Conservation (phyloP, 35 echinoderm and acorn worm genomes). For the Chiridota heheva region DNA sequence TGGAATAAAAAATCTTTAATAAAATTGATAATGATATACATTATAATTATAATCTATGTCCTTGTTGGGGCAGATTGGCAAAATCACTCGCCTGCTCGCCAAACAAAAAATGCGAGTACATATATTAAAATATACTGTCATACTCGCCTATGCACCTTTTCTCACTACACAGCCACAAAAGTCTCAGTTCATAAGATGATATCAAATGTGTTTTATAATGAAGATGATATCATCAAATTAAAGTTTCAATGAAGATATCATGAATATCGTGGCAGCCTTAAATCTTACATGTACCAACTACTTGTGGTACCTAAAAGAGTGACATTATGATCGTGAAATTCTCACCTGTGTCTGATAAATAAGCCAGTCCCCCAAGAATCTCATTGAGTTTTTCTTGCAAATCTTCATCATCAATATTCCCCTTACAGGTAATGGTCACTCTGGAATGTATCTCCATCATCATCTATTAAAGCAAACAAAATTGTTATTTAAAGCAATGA, state of each 20-base stretch:
- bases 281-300: not conserved
- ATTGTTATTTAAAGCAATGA: no score
- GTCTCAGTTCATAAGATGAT: not conserved
- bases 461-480: no score
- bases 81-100: no score
- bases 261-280: not conserved
- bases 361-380: not conserved
- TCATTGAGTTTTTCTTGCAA: conserved; percentile 22
- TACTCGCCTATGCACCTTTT: no score
- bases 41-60: no score
- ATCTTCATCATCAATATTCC: conserved; percentile 16
- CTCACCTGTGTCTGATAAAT: conserved; percentile 9
- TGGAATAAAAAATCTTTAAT: no score
- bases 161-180: no score
- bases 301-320: not conserved
- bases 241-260: not conserved
- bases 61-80: no score
- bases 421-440: conserved; percentile 27
- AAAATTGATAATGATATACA: no score
- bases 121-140: no score
- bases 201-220: not conserved
- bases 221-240: not conserved
- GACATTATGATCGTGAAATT: not conserved
- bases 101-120: no score
- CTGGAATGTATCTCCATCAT: not conserved